Evolutionary conservation across 2,888 invertebrate genomes (phyloP).

Genomic region (Hydropsyche betteni): DNA sequence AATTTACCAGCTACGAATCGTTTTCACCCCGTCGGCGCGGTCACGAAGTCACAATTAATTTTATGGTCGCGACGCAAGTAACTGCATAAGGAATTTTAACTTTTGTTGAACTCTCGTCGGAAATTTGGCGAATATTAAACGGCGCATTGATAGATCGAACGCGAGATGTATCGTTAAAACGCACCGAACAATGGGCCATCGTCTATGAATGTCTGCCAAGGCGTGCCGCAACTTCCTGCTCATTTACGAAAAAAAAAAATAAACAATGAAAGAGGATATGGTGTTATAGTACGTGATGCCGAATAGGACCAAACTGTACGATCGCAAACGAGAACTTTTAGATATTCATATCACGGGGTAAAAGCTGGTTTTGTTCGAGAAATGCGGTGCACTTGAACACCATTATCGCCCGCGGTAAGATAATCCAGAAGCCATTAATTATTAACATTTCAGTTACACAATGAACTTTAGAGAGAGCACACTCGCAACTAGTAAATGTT

Average conservation of each 20-base stretch:
- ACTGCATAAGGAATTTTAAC: conserved; percentile 7
- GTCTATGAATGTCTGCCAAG: conserved; percentile 28
- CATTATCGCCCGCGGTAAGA: background rate
- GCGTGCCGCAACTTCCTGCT: conserved; percentile 34
- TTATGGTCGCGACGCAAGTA: background rate
- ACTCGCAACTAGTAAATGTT: background rate
- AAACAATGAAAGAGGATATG: conserved; percentile 23
- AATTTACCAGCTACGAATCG: background rate
- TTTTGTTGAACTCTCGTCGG: background rate
- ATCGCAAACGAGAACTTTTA: background rate
- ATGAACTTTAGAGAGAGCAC: conserved; percentile 16
- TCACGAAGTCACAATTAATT: conserved; percentile 15
- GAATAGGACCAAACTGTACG: background rate
- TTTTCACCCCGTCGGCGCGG: background rate
- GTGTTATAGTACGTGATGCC: conserved; percentile 7
- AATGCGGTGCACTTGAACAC: background rate
- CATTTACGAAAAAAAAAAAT: background rate
- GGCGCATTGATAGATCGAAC: conserved; percentile 25
- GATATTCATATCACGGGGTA: background rate
- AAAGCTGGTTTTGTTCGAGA: background rate
- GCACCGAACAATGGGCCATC: conserved; percentile 19
- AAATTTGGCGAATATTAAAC: conserved; percentile 18
- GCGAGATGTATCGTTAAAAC: conserved; percentile 12
- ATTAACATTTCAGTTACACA: conserved; percentile 24
- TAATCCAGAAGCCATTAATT: conserved; percentile 13